A percentile compares a stretch with the other conserved stretches of the same genome.
phyloP scores from a whole-genome alignment of 2,113 vertebrate species.

The Xenus cinereus region DNA sequence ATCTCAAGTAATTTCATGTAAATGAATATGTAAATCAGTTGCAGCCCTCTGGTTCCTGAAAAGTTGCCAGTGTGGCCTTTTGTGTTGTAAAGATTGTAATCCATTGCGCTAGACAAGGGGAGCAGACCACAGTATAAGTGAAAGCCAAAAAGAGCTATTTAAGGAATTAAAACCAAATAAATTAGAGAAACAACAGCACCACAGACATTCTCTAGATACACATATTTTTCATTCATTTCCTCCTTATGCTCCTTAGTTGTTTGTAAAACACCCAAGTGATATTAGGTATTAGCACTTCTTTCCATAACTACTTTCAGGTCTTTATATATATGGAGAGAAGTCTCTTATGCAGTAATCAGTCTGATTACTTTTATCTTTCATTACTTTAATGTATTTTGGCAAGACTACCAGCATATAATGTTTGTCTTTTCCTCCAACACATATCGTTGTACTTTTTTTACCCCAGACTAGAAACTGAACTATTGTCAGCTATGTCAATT shows the following conservation, averaged over 20 bases:
- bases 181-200: not conserved
- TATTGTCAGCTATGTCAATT: not conserved
- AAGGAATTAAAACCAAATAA: not conserved
- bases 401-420: accelerated
- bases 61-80: not conserved
- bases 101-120: not conserved
- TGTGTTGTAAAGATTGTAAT: not conserved
- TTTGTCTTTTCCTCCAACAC: not conserved
- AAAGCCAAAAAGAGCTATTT: not conserved
- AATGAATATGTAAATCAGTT: not conserved
- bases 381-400: not conserved
- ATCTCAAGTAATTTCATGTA: not conserved
- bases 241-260: not conserved
- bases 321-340: not conserved
- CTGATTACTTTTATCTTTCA: not conserved
- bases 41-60: not conserved
- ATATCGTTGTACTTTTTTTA: not conserved
- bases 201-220: not conserved
- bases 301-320: not conserved
- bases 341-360: not conserved
- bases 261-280: not conserved
- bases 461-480: not conserved
- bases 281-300: not conserved
- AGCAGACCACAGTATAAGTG: not conserved
- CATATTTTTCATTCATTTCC: not conserved